Evolutionary conservation across 2,888 invertebrate species (phyloP).

Genomic region (Dorcus hopei): DNA sequence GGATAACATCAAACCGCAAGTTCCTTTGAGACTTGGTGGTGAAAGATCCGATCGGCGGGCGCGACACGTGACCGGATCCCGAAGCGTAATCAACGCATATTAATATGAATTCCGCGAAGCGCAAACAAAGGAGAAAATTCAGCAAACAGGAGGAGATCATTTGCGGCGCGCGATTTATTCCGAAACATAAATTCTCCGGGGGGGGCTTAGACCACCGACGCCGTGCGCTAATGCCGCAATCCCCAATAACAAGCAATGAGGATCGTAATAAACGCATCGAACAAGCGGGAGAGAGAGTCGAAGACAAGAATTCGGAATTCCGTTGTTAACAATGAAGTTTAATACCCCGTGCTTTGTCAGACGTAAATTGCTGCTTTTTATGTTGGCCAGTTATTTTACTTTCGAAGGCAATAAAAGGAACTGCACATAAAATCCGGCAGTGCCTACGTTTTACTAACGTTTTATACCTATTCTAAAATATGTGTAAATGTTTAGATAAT

Average conservation of each 20-base stretch:
- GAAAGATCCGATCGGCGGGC: not conserved
- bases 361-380: conserved; percentile 9
- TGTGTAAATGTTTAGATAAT: too few relatives aligned
- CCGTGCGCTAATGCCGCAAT: conserved; percentile 11
- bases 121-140: conserved; percentile 12
- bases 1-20: too few relatives aligned
- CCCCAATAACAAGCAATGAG: conserved; percentile 12
- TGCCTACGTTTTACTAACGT: too few relatives aligned
- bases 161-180: not conserved
- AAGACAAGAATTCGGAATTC: conserved; percentile 10
- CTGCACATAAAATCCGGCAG: too few relatives aligned
- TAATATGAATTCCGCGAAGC: conserved; percentile 15
- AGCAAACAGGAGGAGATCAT: not conserved
- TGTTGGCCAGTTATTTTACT: not conserved
- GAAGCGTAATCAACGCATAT: conserved; percentile 26
- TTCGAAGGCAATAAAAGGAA: too few relatives aligned
- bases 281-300: not conserved
- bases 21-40: too few relatives aligned
- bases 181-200: conserved; percentile 12
- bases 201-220: conserved; percentile 16
- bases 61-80: conserved; percentile 27
- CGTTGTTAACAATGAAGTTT: conserved; percentile 5
- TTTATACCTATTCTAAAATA: too few relatives aligned
- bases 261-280: conserved; percentile 14
- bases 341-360: conserved; percentile 4